Base-by-base conservation (phyloP, 2,888 invertebrate genomes). In the Ramazzottius varieornatus region DNA sequence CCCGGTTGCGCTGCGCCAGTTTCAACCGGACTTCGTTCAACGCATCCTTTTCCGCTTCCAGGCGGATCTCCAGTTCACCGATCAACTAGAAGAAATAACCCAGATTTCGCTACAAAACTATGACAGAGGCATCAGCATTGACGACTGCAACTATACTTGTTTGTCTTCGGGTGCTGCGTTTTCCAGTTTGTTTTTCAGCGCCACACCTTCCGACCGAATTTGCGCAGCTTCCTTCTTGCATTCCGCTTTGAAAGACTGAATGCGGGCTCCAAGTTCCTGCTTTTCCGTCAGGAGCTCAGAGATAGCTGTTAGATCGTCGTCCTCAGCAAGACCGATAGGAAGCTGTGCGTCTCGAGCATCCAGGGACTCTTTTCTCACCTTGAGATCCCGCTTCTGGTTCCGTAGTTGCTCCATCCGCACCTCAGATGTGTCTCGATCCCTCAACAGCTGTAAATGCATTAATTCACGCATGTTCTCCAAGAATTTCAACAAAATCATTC, bases 1-100 rank as follows among this genome's bases (percentile, higher is more conserved):
- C 75, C 32, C 76, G 69, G 67, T 74, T 76, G 68, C 75, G 74
- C 65, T 73, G 71, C 0, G 70, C 70, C 63, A 70, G 63, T 46
- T 66, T 32, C 46, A 66, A 32, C n/a, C 68, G 68, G n/a, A 67
- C 63, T 65, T 67, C 65, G 29, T 4, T 2, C 65, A 65, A 33
- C 33, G 46, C 32, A 32, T n/a, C 20, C 65, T 63, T 24, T 16
- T 46, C 32, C 32, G 32, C 34, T 20, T 34, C 65, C 24, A 33
- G 32, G 32, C 63, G 32, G 20, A 29, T 32, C 20, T 2, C 33
- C n/a, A 40, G 29, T 64, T 65, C 66, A 1, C 20, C 32, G 29
- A 8, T 54, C 8, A 54, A 24, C 54, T 54, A 54, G 8, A 54
- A 24, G n/a, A 54, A 40, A n/a, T n/a, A n/a, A n/a, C n/a, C n/a